Base-by-base conservation (phyloP, 2,797 vertebrate genomes). In the Fistularia tabacaria region DNA sequence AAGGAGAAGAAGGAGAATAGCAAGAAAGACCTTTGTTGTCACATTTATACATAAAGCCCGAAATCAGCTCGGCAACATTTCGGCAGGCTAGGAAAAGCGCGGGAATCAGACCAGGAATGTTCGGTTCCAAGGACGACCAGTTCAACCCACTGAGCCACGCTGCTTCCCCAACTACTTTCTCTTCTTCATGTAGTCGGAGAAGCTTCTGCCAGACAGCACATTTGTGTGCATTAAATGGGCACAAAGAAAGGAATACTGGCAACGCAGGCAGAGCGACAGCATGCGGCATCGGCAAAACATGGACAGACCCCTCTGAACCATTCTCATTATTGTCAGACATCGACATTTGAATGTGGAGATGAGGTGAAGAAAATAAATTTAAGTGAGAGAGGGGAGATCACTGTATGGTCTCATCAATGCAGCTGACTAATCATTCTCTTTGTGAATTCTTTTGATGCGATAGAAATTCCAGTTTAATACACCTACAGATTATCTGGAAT, bases 401-500 rank as follows among this genome's bases (percentile, higher is more conserved):
- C 49, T 49, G 51, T 36, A 53, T 58, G 59, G 60, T 25, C 25
- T 25, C 51, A 59, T 60, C 61, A 41, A 46, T 50, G 37, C 57
- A 69, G 69, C 59, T 52, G 60, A 77, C 64, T 69, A 69, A 80
- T 79, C 73, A 55, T 74, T 73, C 62, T 68, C 57, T 73, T 61
- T 79, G 62, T 54, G 51, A 52, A 73, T 65, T 64, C 51, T 54
- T 59, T 46, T 61, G 48, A 69, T 54, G 51, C 67, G 71, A 76
- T 62, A 36, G 59, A 68, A 59, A 65, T 51, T 64, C 49, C 62
- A 59, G 60, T 77, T 83, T 64, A 77, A 72, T 69, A 75, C 66
- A 73, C 49, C 77, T 81, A 50, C 44, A 77, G 71, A 82, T 84
- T 69, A 87, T 66, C 69, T 64, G 68, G 69, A 68, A 69, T 71